phyloP scores from a whole-genome alignment of 1,140 invertebrate species.

The Hyles vespertilio region DNA sequence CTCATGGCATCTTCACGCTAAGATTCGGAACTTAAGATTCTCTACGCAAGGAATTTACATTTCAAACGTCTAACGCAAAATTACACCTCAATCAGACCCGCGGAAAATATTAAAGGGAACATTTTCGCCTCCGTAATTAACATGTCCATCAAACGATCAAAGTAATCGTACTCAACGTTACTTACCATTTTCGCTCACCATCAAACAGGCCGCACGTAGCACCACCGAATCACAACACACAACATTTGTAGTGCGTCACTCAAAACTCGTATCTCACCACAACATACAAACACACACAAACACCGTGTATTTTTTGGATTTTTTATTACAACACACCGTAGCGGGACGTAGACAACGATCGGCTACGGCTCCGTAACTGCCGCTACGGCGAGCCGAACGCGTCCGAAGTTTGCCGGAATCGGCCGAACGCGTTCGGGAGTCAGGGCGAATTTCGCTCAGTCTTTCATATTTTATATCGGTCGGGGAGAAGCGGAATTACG shows the following conservation, averaged over 20 bases:
- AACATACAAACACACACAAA: slow-evolving; percentile 43
- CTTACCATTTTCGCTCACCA: slow-evolving; percentile 66
- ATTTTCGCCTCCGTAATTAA: not conserved
- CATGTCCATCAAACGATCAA: slow-evolving; percentile 4
- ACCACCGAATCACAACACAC: slow-evolving; percentile 47
- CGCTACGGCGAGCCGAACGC: slow-evolving; percentile 59
- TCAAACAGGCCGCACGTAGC: slow-evolving; percentile 38
- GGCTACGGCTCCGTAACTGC: slow-evolving; percentile 53
- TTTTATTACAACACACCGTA: slow-evolving; percentile 26
- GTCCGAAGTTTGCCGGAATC: slow-evolving; percentile 36
- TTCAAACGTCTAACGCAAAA: too few relatives aligned
- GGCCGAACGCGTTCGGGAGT: slow-evolving; percentile 42
- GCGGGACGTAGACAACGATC: slow-evolving; percentile 25
- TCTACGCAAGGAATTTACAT: too few relatives aligned
- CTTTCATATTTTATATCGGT: slow-evolving; percentile 73
- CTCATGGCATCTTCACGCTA: too few relatives aligned
- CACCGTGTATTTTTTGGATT: slow-evolving; percentile 22
- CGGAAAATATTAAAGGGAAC: too few relatives aligned
- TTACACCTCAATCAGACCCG: too few relatives aligned
- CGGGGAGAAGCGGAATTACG: slow-evolving; percentile 62
- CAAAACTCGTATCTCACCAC: slow-evolving; percentile 30
- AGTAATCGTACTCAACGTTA: slow-evolving; percentile 28
- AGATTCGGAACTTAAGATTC: too few relatives aligned
- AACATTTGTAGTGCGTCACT: slow-evolving; percentile 26
- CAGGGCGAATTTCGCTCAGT: slow-evolving; percentile 56